These are phyloP conservation scores for Lordiphosa clarofinis DNA, from an alignment of 1,140 invertebrate genomes.

Conservation along the genomic window DNA sequence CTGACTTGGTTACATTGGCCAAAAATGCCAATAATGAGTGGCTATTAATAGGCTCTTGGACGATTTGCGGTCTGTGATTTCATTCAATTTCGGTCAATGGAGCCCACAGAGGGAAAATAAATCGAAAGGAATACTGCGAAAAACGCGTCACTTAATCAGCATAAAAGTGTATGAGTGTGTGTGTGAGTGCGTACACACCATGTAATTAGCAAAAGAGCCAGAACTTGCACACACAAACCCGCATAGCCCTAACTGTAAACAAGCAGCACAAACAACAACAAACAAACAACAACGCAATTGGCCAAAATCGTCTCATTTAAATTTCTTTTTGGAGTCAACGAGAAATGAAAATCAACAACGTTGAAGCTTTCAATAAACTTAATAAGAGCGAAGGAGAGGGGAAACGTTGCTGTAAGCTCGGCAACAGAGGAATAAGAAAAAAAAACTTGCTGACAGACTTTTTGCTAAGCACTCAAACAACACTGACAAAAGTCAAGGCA, in stretches of 20 bases:
- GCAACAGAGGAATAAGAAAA: conserved; percentile 14
- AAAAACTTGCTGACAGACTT: conserved; percentile 29
- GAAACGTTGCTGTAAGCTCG: not conserved
- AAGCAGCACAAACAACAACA: conserved; percentile 17
- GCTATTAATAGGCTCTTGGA: conserved; percentile 48
- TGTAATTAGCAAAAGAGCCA: conserved; percentile 52
- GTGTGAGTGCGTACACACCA: conserved; percentile 21
- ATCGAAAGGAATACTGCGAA: not conserved
- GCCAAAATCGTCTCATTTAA: conserved; percentile 53
- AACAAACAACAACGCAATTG: conserved; percentile 9
- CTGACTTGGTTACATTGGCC: conserved; percentile 53
- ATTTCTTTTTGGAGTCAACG: conserved; percentile 52
- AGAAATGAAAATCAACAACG: too few relatives aligned
- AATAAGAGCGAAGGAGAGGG: too few relatives aligned
- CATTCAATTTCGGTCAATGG: conserved; percentile 20
- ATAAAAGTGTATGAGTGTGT: conserved; percentile 16
- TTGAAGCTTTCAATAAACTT: conserved; percentile 5
- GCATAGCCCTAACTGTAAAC: conserved; percentile 17
- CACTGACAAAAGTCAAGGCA: not conserved
- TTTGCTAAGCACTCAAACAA: not conserved
- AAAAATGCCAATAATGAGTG: conserved; percentile 61
- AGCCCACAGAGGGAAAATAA: not conserved
- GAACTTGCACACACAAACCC: conserved; percentile 21
- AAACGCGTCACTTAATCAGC: conserved; percentile 30
- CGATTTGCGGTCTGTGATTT: conserved; percentile 42